A percentile compares a stretch with the other conserved stretches of the same genome.
These are phyloP conservation scores for Coreoperca whiteheadi DNA, from an alignment of 2,113 vertebrate genomes.

Conservation along the genomic window DNA sequence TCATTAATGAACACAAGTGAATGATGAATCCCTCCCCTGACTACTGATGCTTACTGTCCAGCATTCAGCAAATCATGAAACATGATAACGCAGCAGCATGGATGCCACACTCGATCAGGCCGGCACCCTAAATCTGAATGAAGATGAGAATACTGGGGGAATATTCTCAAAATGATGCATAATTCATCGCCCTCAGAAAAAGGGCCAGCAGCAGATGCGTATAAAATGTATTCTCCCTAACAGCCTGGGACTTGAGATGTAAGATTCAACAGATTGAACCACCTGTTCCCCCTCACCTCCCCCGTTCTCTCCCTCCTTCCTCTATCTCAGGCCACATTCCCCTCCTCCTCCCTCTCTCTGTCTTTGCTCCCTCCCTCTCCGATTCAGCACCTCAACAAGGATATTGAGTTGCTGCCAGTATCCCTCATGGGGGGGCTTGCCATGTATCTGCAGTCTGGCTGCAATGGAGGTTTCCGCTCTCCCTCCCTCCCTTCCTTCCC, in stretches of 20 bases:
- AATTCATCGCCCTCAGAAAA: slow-evolving; percentile 53
- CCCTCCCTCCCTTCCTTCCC: background rate
- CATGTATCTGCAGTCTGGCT: slow-evolving; percentile 82
- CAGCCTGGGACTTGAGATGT: slow-evolving; percentile 54
- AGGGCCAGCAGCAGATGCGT: slow-evolving; percentile 25
- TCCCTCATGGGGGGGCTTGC: slow-evolving; percentile 62
- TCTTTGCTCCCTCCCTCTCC: slow-evolving; percentile 1
- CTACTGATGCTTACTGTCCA: background rate
- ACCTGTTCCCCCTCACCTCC: slow-evolving; percentile 75
- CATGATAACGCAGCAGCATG: slow-evolving; percentile 11
- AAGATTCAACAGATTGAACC: slow-evolving; percentile 83
- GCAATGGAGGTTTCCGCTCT: slow-evolving; percentile 70
- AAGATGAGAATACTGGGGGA: slow-evolving; percentile 42
- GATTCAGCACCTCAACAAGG: slow-evolving; percentile 55
- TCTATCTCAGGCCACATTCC: slow-evolving; percentile 4
- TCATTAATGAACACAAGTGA: slow-evolving; percentile 9
- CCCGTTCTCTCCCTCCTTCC: slow-evolving; percentile 5
- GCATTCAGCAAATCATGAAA: background rate
- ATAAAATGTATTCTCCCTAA: slow-evolving; percentile 48
- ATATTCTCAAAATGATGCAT: slow-evolving; percentile 61
- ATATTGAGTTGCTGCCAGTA: slow-evolving; percentile 67
- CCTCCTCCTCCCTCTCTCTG: background rate
- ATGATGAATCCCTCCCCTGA: background rate
- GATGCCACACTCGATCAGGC: slow-evolving; percentile 43
- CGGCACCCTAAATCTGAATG: slow-evolving; percentile 59